These are phyloP conservation scores for Dolichopus griseipennis DNA, from an alignment of 2,888 invertebrate species.

Conservation along the genomic window DNA sequence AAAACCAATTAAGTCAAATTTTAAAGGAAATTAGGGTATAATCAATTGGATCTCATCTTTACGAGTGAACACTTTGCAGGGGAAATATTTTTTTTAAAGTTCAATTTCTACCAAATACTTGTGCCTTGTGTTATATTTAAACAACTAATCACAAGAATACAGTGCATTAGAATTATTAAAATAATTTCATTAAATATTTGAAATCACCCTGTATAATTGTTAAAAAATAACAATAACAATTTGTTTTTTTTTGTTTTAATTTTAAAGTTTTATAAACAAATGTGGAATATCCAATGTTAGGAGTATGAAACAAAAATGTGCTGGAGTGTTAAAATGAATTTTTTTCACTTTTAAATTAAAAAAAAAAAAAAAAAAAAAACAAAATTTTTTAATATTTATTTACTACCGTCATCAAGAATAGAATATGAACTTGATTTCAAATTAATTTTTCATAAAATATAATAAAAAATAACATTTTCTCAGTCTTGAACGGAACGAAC, in stretches of 20 bases:
- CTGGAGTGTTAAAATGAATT: slow-evolving; percentile 4
- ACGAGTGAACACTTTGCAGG: too few relatives aligned
- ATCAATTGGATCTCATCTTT: too few relatives aligned
- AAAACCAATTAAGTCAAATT: too few relatives aligned
- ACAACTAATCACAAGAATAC: too few relatives aligned
- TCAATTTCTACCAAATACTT: too few relatives aligned
- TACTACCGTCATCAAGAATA: background rate
- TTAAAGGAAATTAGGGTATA: too few relatives aligned
- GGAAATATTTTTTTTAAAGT: too few relatives aligned
- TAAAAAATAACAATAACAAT: too few relatives aligned
- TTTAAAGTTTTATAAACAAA: background rate
- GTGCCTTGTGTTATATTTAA: too few relatives aligned
- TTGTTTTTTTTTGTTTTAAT: background rate
- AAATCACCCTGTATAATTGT: background rate
- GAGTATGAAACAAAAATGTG: background rate
- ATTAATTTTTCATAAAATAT: background rate
- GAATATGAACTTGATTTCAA: slow-evolving; percentile 6
- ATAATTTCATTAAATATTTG: too few relatives aligned
- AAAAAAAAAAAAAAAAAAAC: background rate
- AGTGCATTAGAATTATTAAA: too few relatives aligned
- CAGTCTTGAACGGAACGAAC: background rate
- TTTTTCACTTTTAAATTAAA: background rate
- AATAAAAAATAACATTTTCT: background rate
- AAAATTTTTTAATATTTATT: background rate
- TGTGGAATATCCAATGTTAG: background rate